Percentiles rank a stretch among this genome's conserved stretches.
phyloP scores from a whole-genome alignment of 2,888 invertebrate genomes.

The Nemoura dubitans region DNA sequence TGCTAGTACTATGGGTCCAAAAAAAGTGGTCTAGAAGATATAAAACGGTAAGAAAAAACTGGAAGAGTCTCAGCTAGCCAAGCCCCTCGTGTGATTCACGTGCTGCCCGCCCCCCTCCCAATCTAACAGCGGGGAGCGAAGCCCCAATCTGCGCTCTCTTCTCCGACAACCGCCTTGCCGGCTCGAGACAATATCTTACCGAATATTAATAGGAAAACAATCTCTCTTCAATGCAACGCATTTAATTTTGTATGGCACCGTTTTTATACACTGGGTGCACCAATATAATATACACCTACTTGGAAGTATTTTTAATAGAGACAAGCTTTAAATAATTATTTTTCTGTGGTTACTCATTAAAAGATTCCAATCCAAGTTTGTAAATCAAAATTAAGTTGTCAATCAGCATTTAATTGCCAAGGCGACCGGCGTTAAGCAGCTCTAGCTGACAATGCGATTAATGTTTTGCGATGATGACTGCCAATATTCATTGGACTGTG shows the following conservation, averaged over 20 bases:
- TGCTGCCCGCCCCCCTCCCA: background rate
- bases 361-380: background rate
- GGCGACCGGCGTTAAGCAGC: background rate
- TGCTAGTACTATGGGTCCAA: background rate
- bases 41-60: slow-evolving; percentile 22
- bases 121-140: background rate
- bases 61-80: background rate
- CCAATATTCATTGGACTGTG: background rate
- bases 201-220: background rate
- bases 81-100: slow-evolving; percentile 15
- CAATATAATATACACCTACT: background rate
- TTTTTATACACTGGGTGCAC: background rate
- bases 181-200: background rate
- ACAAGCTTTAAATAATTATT: background rate
- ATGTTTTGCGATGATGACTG: background rate
- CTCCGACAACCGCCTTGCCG: background rate
- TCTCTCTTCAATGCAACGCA: background rate
- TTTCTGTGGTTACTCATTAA: background rate
- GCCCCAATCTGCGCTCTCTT: background rate
- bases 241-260: background rate
- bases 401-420: slow-evolving; percentile 36
- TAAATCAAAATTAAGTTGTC: slow-evolving; percentile 35
- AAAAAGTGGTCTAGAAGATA: slow-evolving; percentile 28
- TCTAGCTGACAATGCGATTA: slow-evolving; percentile 10
- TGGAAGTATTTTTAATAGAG: background rate